Evolutionary conservation across 1,140 invertebrate species (phyloP).

Genomic region (Aporrectodea caliginosa): DNA sequence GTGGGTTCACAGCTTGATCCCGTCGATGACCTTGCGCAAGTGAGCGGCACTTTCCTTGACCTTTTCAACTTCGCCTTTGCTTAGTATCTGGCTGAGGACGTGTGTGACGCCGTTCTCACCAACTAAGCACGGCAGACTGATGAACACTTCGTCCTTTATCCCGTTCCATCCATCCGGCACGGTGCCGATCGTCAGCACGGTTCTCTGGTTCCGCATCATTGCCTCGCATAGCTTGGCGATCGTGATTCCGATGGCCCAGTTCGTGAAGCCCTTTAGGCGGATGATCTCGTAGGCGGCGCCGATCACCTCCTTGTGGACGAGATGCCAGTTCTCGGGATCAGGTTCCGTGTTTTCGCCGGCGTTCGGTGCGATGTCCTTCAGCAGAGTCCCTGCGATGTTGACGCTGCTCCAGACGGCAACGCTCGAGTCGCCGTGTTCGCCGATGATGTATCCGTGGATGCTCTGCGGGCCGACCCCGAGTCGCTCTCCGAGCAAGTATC

Average conservation of each 20-base stretch:
- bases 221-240: slow-evolving; percentile 68
- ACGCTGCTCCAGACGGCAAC: slow-evolving; percentile 90
- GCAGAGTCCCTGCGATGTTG: slow-evolving; percentile 79
- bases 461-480: slow-evolving; percentile 74
- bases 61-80: slow-evolving; percentile 62
- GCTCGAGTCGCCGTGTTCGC: slow-evolving; percentile 77
- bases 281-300: slow-evolving; percentile 79
- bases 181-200: slow-evolving; percentile 64
- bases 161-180: slow-evolving; percentile 10
- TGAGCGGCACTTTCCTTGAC: slow-evolving; percentile 67
- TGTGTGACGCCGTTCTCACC: slow-evolving; percentile 71
- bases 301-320: slow-evolving; percentile 54
- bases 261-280: slow-evolving; percentile 82
- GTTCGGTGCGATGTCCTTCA: slow-evolving; percentile 71
- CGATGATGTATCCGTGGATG: slow-evolving; percentile 83
- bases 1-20: slow-evolving; percentile 27
- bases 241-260: slow-evolving; percentile 84
- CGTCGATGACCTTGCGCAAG: slow-evolving; percentile 61
- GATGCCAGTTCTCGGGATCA: slow-evolving; percentile 74
- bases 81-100: slow-evolving; percentile 72
- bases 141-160: slow-evolving; percentile 62
- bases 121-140: slow-evolving; percentile 77
- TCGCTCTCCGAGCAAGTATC: slow-evolving; percentile 79
- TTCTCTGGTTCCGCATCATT: slow-evolving; percentile 71
- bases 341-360: slow-evolving; percentile 65